These are phyloP conservation scores for Phalloptychus januarius DNA, from an alignment of 2,797 vertebrate species.

Conservation along the genomic window DNA sequence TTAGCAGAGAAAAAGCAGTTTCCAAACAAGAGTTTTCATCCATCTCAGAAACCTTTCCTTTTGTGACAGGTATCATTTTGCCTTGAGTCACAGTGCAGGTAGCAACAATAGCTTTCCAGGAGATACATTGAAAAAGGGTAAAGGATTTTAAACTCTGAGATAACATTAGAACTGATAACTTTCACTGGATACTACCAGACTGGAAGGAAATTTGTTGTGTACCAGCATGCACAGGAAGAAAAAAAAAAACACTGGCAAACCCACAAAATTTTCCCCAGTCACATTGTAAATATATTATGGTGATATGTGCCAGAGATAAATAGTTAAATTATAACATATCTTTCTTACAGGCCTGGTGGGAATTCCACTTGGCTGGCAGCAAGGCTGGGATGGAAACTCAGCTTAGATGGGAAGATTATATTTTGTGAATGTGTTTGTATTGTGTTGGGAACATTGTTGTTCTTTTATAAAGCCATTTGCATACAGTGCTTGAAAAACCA, in stretches of 20 bases:
- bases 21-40: neutral
- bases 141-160: neutral
- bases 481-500: slow-evolving; percentile 1
- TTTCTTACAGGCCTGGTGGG: neutral
- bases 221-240: neutral
- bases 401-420: neutral
- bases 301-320: neutral
- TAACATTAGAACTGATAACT: neutral
- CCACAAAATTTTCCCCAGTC: slow-evolving; percentile 23
- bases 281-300: neutral
- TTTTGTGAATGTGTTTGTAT: neutral
- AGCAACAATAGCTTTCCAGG: slow-evolving; percentile 19
- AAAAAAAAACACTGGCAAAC: slow-evolving; percentile 14
- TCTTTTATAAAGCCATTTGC: slow-evolving; percentile 10
- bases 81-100: neutral
- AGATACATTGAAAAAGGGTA: too few species aligned
- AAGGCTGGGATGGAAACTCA: slow-evolving; percentile 21
- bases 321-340: neutral
- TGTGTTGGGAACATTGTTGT: neutral
- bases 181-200: too few species aligned
- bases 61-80: neutral
- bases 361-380: slow-evolving; percentile 20
- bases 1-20: neutral
- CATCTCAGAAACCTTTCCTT: neutral
- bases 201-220: neutral